These are phyloP conservation scores for Drosophila hawaiiensis DNA, from an alignment of 2,888 invertebrate genomes.

Conservation along the genomic window DNA sequence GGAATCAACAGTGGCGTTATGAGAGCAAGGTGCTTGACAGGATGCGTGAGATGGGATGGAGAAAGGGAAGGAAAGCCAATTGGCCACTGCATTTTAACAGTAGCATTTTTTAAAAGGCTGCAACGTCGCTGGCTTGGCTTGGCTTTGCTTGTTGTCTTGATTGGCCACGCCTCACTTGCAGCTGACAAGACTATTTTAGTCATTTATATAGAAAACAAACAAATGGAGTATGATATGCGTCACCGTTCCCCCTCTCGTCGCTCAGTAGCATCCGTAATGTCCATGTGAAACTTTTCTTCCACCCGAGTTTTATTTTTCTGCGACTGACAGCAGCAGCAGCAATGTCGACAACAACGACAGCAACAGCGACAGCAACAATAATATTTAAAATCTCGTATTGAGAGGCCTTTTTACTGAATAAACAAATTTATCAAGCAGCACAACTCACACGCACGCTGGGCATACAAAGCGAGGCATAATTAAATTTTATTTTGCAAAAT, in stretches of 20 bases:
- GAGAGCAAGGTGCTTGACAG: slow-evolving; percentile 9
- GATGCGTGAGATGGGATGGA: slow-evolving; percentile 1
- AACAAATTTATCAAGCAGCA: slow-evolving; percentile 66
- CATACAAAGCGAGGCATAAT: slow-evolving; percentile 62
- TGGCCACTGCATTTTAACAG: slow-evolving; percentile 74
- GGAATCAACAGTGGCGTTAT: slow-evolving; percentile 9
- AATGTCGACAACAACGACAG: slow-evolving; percentile 3
- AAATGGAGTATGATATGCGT: slow-evolving; percentile 67
- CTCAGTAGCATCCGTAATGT: slow-evolving; percentile 28
- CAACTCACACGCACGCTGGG: slow-evolving; percentile 23
- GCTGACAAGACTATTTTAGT: slow-evolving; percentile 25
- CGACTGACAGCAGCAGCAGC: slow-evolving; percentile 58
- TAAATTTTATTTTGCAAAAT: slow-evolving; percentile 75
- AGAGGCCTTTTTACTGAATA: slow-evolving; percentile 68
- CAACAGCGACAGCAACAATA: slow-evolving; percentile 31
- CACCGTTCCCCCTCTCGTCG: neutral
- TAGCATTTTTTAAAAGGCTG: slow-evolving; percentile 65
- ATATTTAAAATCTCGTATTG: slow-evolving; percentile 56
- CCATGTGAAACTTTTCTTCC: slow-evolving; percentile 69
- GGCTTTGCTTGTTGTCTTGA: slow-evolving; percentile 45
- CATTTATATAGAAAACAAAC: slow-evolving; percentile 41
- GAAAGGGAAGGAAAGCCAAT: slow-evolving; percentile 23
- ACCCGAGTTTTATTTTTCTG: slow-evolving; percentile 54
- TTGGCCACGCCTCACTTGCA: slow-evolving; percentile 60
- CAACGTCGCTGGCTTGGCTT: slow-evolving; percentile 22